These are phyloP conservation scores for Mormyrus lacerda DNA, from an alignment of 2,113 vertebrate genomes.

Conservation along the genomic window DNA sequence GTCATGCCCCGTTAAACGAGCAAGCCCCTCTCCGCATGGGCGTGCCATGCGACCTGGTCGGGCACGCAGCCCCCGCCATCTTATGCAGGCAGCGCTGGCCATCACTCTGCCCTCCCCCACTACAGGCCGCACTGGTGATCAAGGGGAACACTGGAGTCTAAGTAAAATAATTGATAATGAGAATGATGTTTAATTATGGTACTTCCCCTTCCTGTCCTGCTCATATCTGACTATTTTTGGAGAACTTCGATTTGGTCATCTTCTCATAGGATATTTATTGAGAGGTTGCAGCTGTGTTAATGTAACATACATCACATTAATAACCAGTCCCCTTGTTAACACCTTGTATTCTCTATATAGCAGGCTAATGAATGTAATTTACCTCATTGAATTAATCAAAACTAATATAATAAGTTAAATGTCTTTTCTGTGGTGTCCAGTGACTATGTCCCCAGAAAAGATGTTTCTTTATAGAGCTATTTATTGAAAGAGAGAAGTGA, in stretches of 20 bases:
- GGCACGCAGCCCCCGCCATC: background rate
- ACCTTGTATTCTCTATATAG: background rate
- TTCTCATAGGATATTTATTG: background rate
- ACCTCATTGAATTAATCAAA: background rate
- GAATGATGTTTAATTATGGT: background rate
- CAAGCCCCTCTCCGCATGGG: background rate
- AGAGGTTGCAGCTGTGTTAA: background rate
- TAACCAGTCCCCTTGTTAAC: background rate
- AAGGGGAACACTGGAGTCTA: background rate
- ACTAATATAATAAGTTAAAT: background rate
- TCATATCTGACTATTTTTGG: background rate
- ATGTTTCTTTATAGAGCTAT: conserved; percentile 25
- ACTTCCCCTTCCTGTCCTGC: background rate
- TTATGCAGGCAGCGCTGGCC: background rate
- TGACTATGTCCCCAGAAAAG: background rate
- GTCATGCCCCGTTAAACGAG: background rate
- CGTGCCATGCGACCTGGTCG: background rate
- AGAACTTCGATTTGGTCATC: background rate
- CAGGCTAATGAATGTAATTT: background rate
- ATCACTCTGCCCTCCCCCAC: background rate
- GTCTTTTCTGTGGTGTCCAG: background rate
- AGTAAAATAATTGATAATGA: background rate
- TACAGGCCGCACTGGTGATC: background rate
- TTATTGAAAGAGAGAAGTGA: conserved; percentile 46
- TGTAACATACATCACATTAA: background rate